Evolutionary conservation across 2,113 vertebrate genomes (phyloP), one percentile per base, ranked within the genome.

Genomic region (Lynx canadensis): DNA sequence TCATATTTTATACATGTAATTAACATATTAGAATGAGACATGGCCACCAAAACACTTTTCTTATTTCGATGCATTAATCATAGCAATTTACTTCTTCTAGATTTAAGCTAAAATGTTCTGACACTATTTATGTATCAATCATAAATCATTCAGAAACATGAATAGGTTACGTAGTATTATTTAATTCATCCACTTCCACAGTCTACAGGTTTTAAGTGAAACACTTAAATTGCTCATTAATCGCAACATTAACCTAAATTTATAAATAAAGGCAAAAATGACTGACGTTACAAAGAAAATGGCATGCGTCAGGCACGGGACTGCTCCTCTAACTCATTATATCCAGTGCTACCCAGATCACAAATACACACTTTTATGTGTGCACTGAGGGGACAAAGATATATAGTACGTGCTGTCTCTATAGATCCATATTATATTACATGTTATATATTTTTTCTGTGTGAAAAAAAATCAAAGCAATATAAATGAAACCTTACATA

Each of bases 231-330:
- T 90, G 94, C 91, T 98, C 97, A 97, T 97, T 98, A 98, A 98
- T 97, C 41, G 90, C 92, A 98, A 91, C 57, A 97, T 98, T 97
- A 97, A 97, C 93, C 90, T 73, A 19, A 95, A 92, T 98, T 96
- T 89, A 90, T 95, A 98, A 97, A 74, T 98, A 95, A 98, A 99
- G 97, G 96, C 96, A 91, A 95, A 90, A 96, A 97, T 98, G 96
- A 98, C 90, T 98, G 97, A 85, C 95, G 95, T 96, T 98, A 97
- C 94, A 97, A 96, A 98, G 97, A 97, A 95, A 60, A 68, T 74
- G 95, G 84, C 73, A n/a, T 60, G 71, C 23, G 15, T 74, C 74
- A 93, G 91, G 94, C 92, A 87, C 60, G 91, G 93, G 79, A 97
- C 97, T 98, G 92, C 18, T 95, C 71, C 50, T 65, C 45, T 45